Base-by-base conservation (phyloP, 1,140 invertebrate species). In the Atta cephalotes region DNA sequence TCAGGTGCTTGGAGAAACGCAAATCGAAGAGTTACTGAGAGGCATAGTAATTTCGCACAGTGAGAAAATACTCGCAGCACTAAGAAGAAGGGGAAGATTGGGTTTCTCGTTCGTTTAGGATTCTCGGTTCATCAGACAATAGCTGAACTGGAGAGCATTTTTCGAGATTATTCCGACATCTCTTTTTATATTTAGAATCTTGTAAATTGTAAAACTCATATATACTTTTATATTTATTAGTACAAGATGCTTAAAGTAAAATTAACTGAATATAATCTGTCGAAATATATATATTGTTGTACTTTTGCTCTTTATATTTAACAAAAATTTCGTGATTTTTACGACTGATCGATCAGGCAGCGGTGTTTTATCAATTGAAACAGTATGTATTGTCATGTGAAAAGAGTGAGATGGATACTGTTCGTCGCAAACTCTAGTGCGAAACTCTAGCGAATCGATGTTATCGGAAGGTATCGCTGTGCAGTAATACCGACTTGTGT, bases 401-500 rank as follows among this genome's bases (percentile, higher is more conserved):
- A 58, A 85, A 71, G 86, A 74, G 63, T 68, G 80, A 89, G 25
- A 79, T 35, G 79, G 88, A 79, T 88, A 87, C 66, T 65, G 58
- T 12, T 70, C 35, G 81, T 66, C 76, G 49, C 63, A 56, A 53
- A 31, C 12, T 71, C 58, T 80, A 66, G 72, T 51, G 21, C 21
- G 21, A 21, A 21, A 21, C 21, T 21, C 21, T 21, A 62, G 78
- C 82, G 84, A 77, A 79, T 77, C 71, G 91, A 91, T 90, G 86
- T 85, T 91, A 89, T 90, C 87, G 86, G 82, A 89, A 89, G 87
- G 87, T 91, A 91, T 91, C 87, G 85, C 79, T 88, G 80, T 88
- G 85, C 76, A 86, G 66, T 85, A 84, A 84, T 21, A 31, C 80
- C 70, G 74, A 56, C 62, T 31, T 60, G 70, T 71, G 79, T 89